Percentiles rank a stretch among this genome's conserved stretches.
Conservation (phyloP, 2,113 vertebrate genomes). For the Phainopepla nitens region DNA sequence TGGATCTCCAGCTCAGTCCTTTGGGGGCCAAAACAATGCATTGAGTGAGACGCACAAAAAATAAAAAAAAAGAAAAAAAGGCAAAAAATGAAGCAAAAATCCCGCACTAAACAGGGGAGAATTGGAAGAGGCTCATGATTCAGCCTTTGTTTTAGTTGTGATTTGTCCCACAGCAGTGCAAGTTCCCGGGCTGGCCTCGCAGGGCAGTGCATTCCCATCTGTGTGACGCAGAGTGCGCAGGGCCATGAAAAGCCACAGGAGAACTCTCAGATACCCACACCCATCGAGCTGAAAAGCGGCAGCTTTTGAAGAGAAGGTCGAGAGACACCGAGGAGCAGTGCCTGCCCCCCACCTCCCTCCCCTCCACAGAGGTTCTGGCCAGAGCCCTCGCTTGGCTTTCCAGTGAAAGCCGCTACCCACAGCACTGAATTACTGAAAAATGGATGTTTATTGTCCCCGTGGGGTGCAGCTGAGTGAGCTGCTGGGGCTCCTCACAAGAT, state of each 20-base stretch:
- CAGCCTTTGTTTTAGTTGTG: background rate
- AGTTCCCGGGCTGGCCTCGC: background rate
- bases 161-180: background rate
- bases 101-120: background rate
- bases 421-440: background rate
- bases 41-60: background rate
- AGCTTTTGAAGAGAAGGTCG: background rate
- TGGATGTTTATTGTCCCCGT: background rate
- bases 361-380: background rate
- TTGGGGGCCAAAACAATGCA: background rate
- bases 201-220: background rate
- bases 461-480: background rate
- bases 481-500: background rate
- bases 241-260: background rate
- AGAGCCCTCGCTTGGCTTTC: background rate
- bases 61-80: background rate
- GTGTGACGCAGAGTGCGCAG: rapidly evolving
- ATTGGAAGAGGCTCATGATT: background rate
- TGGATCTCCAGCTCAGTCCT: background rate
- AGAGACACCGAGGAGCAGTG: background rate
- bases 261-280: background rate
- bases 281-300: background rate
- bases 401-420: background rate
- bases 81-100: too few relatives aligned
- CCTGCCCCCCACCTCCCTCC: background rate